Evolutionary conservation across 2,113 vertebrate genomes (phyloP).

Genomic region (Mohoua ochrocephala): DNA sequence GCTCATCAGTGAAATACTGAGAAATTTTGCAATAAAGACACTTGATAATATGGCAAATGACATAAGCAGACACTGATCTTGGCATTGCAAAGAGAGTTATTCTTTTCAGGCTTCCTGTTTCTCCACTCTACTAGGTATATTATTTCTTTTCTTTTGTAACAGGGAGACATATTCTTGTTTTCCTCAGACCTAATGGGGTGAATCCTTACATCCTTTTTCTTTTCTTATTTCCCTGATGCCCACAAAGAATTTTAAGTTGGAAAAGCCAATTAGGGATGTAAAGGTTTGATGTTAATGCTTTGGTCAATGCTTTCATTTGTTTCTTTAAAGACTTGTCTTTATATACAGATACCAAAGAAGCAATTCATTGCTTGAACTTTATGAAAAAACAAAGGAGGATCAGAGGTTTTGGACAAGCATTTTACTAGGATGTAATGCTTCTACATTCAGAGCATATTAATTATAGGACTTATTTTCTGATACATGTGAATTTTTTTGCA

Average conservation of each 20-base stretch:
- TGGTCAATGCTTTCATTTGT: not conserved
- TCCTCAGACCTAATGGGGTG: not conserved
- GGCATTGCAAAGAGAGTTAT: not conserved
- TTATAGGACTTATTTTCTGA: not conserved
- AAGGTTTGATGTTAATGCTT: not conserved
- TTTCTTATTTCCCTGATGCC: not conserved
- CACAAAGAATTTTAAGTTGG: not conserved
- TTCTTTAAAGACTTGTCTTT: not conserved
- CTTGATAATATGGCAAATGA: not conserved
- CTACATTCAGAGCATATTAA: not conserved
- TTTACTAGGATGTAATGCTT: not conserved
- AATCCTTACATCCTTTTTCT: not conserved
- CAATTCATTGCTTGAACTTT: accelerated
- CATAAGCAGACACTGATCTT: not conserved
- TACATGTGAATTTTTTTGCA: not conserved
- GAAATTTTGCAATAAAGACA: not conserved
- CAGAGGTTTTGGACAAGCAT: not conserved
- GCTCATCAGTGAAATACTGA: not conserved
- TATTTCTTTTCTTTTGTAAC: not conserved
- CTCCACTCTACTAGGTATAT: not conserved
- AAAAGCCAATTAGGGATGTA: not conserved
- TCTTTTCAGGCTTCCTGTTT: not conserved
- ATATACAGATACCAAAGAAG: not conserved
- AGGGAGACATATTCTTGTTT: not conserved
- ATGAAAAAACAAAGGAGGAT: not conserved